These are phyloP conservation scores for Colistium nudipinnis DNA, from an alignment of 2,113 vertebrate species.

Conservation along the genomic window DNA sequence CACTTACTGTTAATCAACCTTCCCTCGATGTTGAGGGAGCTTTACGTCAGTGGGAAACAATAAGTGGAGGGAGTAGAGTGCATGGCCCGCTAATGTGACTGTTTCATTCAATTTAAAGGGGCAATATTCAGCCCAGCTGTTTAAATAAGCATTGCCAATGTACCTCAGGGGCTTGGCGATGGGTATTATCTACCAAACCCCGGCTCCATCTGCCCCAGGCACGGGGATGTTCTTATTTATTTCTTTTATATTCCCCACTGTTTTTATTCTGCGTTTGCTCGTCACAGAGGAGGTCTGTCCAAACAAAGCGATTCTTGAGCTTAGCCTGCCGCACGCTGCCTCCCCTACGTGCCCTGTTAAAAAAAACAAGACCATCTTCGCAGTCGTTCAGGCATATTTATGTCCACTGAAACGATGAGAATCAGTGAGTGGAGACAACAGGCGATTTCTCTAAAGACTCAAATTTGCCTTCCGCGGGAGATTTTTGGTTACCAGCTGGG, in stretches of 20 bases:
- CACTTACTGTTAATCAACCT: slow-evolving; percentile 67
- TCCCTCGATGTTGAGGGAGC: slow-evolving; percentile 45
- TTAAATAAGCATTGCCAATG: slow-evolving; percentile 76
- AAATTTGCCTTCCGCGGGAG: slow-evolving; percentile 40
- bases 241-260: slow-evolving; percentile 53
- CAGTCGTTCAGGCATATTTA: slow-evolving; percentile 23
- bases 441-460: slow-evolving; percentile 41
- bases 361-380: slow-evolving; percentile 34
- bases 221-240: slow-evolving; percentile 18
- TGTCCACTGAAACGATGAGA: slow-evolving; percentile 36
- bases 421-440: slow-evolving; percentile 44
- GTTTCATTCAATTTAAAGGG: slow-evolving; percentile 75
- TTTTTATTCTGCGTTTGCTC: slow-evolving; percentile 55
- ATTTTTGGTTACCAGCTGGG: slow-evolving; percentile 44
- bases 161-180: slow-evolving; percentile 63
- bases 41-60: slow-evolving; percentile 60
- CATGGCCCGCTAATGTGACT: slow-evolving; percentile 65
- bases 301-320: slow-evolving; percentile 29
- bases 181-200: slow-evolving; percentile 66
- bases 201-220: slow-evolving; percentile 63
- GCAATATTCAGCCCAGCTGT: slow-evolving; percentile 72
- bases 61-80: slow-evolving; percentile 57
- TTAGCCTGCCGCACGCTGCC: slow-evolving; percentile 16
- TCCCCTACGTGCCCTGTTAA: slow-evolving; percentile 14
- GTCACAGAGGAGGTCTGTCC: slow-evolving; percentile 26